Percentiles rank a stretch among this genome's conserved stretches.
Evolutionary conservation across 2,797 vertebrate species (phyloP).

Genomic region (Sebastes nivosus): DNA sequence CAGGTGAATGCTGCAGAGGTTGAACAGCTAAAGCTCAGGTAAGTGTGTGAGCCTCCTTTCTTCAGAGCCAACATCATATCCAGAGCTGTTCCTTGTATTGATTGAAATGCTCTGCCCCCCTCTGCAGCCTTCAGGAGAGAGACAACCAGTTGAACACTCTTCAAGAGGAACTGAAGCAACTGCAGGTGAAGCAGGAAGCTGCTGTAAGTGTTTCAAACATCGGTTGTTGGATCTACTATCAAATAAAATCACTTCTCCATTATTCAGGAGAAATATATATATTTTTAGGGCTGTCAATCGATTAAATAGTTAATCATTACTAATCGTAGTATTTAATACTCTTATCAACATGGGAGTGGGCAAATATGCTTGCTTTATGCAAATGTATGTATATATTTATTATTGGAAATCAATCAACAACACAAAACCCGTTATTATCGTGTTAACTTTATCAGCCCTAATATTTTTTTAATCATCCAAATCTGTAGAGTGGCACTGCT

Average conservation of each 20-base stretch:
- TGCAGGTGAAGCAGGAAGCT: conserved; percentile 64
- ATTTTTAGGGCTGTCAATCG: too few species aligned
- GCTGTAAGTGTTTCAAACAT: conserved; percentile 54
- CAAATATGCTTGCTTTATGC: too few species aligned
- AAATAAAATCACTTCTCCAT: neutral
- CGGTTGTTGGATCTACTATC: neutral
- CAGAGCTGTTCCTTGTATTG: neutral
- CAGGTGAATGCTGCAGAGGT: conserved; percentile 79
- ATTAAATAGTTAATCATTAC: too few species aligned
- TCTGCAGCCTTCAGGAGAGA: conserved; percentile 71
- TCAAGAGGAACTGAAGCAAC: conserved; percentile 70
- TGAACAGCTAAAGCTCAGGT: conserved; percentile 85
- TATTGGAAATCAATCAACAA: too few species aligned
- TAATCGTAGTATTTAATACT: too few species aligned
- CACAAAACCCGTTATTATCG: too few species aligned
- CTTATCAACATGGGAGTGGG: too few species aligned
- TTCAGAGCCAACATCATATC: neutral
- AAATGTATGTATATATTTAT: too few species aligned
- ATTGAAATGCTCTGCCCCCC: neutral
- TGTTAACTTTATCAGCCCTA: too few species aligned
- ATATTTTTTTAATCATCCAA: neutral
- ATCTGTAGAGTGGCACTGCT: neutral
- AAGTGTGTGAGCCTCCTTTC: conserved; percentile 24
- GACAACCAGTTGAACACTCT: conserved; percentile 63
- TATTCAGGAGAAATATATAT: neutral